Percentiles rank a stretch among this genome's conserved stretches.
phyloP scores from a whole-genome alignment of 2,797 vertebrate genomes.

The Enteromius afrohamiltoni region DNA sequence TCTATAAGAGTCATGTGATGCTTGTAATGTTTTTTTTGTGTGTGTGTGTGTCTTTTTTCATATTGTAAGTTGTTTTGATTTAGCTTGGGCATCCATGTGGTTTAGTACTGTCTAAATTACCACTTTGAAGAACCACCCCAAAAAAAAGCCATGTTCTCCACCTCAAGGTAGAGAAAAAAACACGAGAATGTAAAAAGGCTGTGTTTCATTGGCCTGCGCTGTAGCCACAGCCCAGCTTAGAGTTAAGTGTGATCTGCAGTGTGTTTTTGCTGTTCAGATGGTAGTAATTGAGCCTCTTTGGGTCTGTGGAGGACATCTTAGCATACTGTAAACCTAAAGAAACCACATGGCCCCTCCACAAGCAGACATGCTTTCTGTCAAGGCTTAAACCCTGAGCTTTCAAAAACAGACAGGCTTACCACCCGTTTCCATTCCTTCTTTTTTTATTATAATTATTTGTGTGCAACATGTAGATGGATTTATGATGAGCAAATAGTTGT shows the following conservation, averaged over 20 bases:
- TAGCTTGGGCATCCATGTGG: conserved; percentile 28
- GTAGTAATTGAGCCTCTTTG: conserved; percentile 73
- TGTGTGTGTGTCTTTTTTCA: background rate
- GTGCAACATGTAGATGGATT: background rate
- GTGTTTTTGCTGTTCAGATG: conserved; percentile 76
- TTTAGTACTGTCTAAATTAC: conserved; percentile 42
- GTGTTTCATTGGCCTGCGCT: conserved; percentile 12
- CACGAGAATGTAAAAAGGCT: conserved; percentile 17
- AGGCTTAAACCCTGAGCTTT: conserved; percentile 49
- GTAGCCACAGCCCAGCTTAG: conserved; percentile 63
- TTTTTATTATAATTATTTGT: background rate
- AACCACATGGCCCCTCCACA: conserved; percentile 74
- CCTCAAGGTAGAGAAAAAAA: conserved; percentile 24
- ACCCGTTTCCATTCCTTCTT: background rate
- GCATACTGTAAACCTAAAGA: conserved; percentile 74
- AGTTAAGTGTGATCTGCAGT: conserved; percentile 70
- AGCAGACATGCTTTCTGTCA: conserved; percentile 58
- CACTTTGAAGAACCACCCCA: conserved; percentile 9
- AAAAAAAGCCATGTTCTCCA: conserved; percentile 20
- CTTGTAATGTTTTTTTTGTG: background rate
- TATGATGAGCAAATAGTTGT: conserved; percentile 19
- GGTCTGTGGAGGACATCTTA: conserved; percentile 76
- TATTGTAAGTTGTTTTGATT: conserved; percentile 51
- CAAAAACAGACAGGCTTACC: conserved; percentile 35
- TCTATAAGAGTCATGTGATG: background rate